Conservation (phyloP, 2,888 invertebrate species). For the Metopia argyrocephala region DNA sequence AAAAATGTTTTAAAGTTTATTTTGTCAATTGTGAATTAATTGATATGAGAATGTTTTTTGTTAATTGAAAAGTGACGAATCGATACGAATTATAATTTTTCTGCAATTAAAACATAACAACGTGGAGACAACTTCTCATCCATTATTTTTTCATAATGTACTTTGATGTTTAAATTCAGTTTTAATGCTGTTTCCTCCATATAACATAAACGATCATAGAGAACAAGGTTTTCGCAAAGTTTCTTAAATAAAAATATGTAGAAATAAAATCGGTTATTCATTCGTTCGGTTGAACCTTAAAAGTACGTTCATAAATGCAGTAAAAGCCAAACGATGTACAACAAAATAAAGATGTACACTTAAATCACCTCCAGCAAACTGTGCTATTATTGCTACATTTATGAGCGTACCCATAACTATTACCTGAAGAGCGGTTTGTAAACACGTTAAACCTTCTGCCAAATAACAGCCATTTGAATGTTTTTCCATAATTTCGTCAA, state of each 20-base stretch:
- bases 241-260: conserved; percentile 79
- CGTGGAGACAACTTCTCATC: conserved; percentile 83
- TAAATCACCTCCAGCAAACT: too few relatives aligned
- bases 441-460: conserved; percentile 76
- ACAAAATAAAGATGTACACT: neutral
- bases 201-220: conserved; percentile 80
- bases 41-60: neutral
- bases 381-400: too few relatives aligned
- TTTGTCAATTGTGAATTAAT: neutral
- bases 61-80: neutral
- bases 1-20: neutral
- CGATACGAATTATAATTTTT: conserved; percentile 75
- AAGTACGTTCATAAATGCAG: too few relatives aligned
- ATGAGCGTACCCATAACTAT: neutral
- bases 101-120: conserved; percentile 82
- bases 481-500: conserved; percentile 64
- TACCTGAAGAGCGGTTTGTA: conserved; percentile 80
- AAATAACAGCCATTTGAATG: conserved; percentile 72
- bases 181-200: conserved; percentile 75
- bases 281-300: neutral
- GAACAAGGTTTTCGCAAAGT: conserved; percentile 80
- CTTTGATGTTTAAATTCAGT: conserved; percentile 74
- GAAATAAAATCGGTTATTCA: too few relatives aligned
- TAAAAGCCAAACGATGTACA: neutral
- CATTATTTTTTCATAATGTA: conserved; percentile 81